Base-by-base conservation (phyloP, 1,140 invertebrate genomes). In the Pomacea maculata region DNA sequence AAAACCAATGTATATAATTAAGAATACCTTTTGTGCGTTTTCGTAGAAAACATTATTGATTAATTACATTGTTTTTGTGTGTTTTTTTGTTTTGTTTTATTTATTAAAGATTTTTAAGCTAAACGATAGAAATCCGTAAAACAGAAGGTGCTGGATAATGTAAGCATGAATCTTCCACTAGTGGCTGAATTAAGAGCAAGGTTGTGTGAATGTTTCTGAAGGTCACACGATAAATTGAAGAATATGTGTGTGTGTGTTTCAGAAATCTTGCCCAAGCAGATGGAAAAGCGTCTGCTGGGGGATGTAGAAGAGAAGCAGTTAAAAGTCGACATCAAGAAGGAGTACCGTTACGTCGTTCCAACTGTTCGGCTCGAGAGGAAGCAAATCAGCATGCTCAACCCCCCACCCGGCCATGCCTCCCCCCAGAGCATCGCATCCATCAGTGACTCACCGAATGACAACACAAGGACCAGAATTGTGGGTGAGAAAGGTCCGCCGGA, bases 221-320 rank as follows among this genome's bases (percentile, higher is more conserved):
- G 34, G 34, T 45, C 34, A 45, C 34, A 45, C 6, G 0, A 45
- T 45, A 45, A 45, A 45, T 45, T 45, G 0, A 45, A 8, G 34
- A 29, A 21, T 72, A 0, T 29, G 70, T 72, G 29, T 72, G 14
- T 21, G 70, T 29, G 29, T 34, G 52, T 45, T 52, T 11, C 70
- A 72, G 70, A 72, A n/a, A 9, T 34, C 34, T 70, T 70, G 11
- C 63, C n/a, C 29, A 54, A 57, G 75, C 79, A 68, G 79, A 83
- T 83, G 82, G 82, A 83, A 75, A 55, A 71, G 55, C 68, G 77
- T n/a, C 65, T 86, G 92, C 92, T 95, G 94, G 89, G 85, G 95
- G 94, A 88, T 92, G 93, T 87, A 94, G 94, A 85, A 68, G 83
- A 88, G 80, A 71, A 84, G 78, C 82, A 85, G 75, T 82, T 85